Evolutionary conservation across 2,888 invertebrate genomes (phyloP), one percentile per base, ranked within the genome.

Genomic region (Agrenia bidenticulata): DNA sequence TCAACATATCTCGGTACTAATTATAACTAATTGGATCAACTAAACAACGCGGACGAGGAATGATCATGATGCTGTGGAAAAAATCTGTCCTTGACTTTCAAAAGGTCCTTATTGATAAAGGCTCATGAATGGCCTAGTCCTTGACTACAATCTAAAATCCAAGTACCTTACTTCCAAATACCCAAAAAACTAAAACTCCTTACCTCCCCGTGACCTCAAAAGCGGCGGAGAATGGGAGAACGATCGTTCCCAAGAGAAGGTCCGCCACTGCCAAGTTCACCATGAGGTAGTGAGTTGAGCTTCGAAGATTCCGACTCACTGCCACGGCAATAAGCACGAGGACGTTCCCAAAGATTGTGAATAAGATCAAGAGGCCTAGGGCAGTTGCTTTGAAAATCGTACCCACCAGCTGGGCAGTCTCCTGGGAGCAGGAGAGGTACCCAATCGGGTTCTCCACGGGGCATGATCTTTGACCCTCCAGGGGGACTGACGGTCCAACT

Each of bases 211-310:
- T 83, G n/a, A 86, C 79, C 74, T 86, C 85, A 62, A 85, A 80
- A 1, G 81, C 81, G 1, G 84, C 85, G 0, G 84, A 85, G 1
- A 86, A 79, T 0, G 86, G 86, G 50, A 85, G 78, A 17, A 86
- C 85, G 2, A 82, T 81, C 0, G 78, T 77, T 1, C 84, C 88
- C 1, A 88, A 81, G 58, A 88, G 79, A 27, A 88, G 79, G 76
- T 88, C 88, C 1, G 88, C 88, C 0, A 84, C 81, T 0, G 88
- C 88, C 66, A 88, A 78, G 71, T 88, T 88, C 1, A 85, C 86
- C n/a, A 88, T 84, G 65, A 88, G 84, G 75, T 85, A 86, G 77
- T 87, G 87, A 2, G 87, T 85, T 0, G 87, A 86, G 53, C 80
- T 80, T 27, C 83, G 77, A 61, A 83, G 78, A 71, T 81, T 80